Evolutionary conservation across 30 jellyfish, hydroid and myxozoan genomes (phyloP).

Genomic region (Hydra vulgaris): DNA sequence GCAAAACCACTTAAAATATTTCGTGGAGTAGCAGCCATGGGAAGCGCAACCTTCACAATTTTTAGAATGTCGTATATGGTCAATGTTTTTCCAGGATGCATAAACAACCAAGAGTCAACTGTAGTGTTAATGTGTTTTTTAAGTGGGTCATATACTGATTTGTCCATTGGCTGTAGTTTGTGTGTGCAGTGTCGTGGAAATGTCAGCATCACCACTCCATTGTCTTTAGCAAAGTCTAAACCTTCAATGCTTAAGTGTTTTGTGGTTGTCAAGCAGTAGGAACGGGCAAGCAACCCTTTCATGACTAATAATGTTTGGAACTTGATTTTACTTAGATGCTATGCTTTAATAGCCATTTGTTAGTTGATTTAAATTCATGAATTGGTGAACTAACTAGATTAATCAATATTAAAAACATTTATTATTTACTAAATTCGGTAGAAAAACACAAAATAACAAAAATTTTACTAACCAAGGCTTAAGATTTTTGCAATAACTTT

Average conservation of each 20-base stretch:
- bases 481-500: too few species aligned
- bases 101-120: constrained; percentile 38
- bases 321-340: too few species aligned
- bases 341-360: too few species aligned
- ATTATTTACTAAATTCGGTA: too few species aligned
- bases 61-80: constrained; percentile 31
- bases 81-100: constrained; percentile 41
- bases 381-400: too few species aligned
- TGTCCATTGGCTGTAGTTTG: constrained; percentile 54
- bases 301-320: too few species aligned
- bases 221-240: constrained; percentile 31
- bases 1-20: constrained; percentile 38
- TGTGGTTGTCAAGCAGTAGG: constrained; percentile 10
- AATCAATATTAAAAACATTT: too few species aligned
- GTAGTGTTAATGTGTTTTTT: too few species aligned
- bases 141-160: constrained; percentile 48
- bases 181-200: constrained; percentile 48
- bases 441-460: too few species aligned
- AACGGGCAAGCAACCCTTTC: too few species aligned
- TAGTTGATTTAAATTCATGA: too few species aligned
- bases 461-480: too few species aligned
- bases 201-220: constrained; percentile 28
- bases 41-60: constrained; percentile 37
- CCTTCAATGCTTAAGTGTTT: constrained; percentile 34
- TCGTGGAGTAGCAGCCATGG: constrained; percentile 37